Base-by-base conservation (phyloP, 2,797 vertebrate species). In the Hyperoplus lanceolatus region DNA sequence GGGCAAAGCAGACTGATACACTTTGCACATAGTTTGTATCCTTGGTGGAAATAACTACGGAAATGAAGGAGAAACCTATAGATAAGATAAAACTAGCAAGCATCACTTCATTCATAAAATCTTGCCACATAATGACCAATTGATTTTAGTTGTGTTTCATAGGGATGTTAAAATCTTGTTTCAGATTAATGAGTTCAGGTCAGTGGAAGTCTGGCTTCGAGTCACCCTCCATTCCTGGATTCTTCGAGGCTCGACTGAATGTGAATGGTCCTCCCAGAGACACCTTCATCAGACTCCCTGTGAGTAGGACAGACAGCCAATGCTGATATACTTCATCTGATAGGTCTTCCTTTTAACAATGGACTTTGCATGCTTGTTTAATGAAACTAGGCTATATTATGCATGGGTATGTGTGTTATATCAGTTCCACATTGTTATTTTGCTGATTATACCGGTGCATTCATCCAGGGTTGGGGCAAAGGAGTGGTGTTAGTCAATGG, bases 401-500 rank as follows among this genome's bases (percentile, higher is more conserved):
- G 10, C 16, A 66, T 18, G 6, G 12, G 1, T 55, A 48, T 57
- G 9, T 36, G 12, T 45, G 6, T 3, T 14, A 10, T 3, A 6
- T 5, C 8, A 41, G 29, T 29, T 50, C 8, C 8, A 48, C 5
- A 39, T 41, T 36, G 1, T 45, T 5, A 14, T n/a, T 74, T 69
- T 66, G 21, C 43, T 75, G 10, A 73, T 71, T 12, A 36, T 45
- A 55, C n/a, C 12, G 12, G n/a, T 70, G 39, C 14, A 43, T 83
- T 48, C 7, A 14, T 81, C 78, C 48, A 99, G 97, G 96, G 96
- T 77, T 99, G 97, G 97, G 93, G 93, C 58, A 98, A 99, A 90
- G 97, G 97, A 49, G 95, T 94, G 0, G 95, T 97, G 15, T 97
- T 98, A 73, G 85, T 97, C 89, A 98, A 98, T 0, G 95, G 95